Percentiles rank a stretch among this genome's conserved stretches.
Conservation (phyloP, 2,888 invertebrate genomes). For the Venusia cambrica region DNA sequence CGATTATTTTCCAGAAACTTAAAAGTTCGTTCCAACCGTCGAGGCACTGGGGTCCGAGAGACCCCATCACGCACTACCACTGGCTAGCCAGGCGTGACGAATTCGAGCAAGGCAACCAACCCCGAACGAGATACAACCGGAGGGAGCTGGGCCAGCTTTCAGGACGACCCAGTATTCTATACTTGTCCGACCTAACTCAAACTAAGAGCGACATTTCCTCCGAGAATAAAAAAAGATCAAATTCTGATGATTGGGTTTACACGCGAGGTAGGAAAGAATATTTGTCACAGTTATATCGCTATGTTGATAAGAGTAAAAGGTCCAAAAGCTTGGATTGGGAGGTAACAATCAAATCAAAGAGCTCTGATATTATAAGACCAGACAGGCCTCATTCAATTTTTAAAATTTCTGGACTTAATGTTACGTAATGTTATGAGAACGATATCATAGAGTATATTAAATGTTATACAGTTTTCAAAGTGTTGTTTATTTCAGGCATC, state of each 20-base stretch:
- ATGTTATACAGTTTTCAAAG: too few relatives aligned
- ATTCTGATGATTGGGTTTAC: conserved; percentile 64
- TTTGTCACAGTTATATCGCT: conserved; percentile 30
- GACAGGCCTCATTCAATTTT: conserved; percentile 5
- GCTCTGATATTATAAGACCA: conserved; percentile 10
- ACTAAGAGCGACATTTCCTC: conserved; percentile 9
- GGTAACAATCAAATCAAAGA: conserved; percentile 20
- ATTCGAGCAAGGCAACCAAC: conserved; percentile 32
- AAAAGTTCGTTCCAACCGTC: conserved; percentile 64
- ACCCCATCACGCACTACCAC: conserved; percentile 69
- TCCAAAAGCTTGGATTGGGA: conserved; percentile 56
- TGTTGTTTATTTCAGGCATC: too few relatives aligned
- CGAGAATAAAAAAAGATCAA: conserved; percentile 46
- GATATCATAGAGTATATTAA: too few relatives aligned
- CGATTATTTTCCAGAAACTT: conserved; percentile 65
- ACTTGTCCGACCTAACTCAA: conserved; percentile 26
- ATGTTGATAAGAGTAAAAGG: conserved; percentile 32
- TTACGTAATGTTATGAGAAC: too few relatives aligned
- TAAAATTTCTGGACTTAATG: conserved; percentile 5
- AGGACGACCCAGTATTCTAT: conserved; percentile 40
- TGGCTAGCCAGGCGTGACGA: conserved; percentile 63
- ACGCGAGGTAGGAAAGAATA: conserved; percentile 45
- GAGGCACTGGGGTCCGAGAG: conserved; percentile 70
- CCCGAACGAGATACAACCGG: conserved; percentile 38
- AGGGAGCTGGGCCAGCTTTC: conserved; percentile 55